These are phyloP conservation scores for Rotaria magnacalcarata DNA, from an alignment of 2,888 invertebrate genomes.

Conservation along the genomic window DNA sequence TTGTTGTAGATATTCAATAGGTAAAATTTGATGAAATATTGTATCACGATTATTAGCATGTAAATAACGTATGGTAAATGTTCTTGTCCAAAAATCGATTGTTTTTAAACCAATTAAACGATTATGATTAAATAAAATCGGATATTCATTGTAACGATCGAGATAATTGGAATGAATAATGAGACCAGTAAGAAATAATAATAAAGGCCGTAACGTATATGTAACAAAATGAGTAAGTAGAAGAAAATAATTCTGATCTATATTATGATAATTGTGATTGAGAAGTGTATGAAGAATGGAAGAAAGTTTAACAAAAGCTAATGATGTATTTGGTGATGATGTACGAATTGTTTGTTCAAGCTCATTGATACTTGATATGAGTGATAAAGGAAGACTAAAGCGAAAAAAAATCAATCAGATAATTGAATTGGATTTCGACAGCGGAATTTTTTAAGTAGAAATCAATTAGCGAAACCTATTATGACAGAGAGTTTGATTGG, in stretches of 20 bases:
- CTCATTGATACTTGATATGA: background rate
- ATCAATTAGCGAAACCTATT: no score
- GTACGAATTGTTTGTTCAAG: background rate
- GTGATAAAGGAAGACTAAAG: background rate
- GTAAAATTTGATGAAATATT: conserved; percentile 1
- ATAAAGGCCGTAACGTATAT: background rate
- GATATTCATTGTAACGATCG: conserved; percentile 8
- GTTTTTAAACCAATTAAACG: background rate
- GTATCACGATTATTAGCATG: background rate
- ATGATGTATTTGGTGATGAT: background rate
- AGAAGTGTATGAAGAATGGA: background rate
- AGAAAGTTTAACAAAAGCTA: background rate
- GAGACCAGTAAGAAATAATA: background rate
- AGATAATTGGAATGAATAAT: conserved; percentile 5
- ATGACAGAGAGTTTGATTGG: no score
- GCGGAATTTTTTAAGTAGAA: no score
- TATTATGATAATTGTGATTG: background rate
- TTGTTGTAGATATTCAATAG: conserved; percentile 16
- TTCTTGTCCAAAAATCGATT: background rate
- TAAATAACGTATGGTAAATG: conserved; percentile 20
- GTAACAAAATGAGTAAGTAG: background rate
- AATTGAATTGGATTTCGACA: no score
- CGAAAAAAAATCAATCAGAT: background rate
- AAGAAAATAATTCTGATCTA: conserved; percentile 8
- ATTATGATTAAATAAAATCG: background rate